Percentiles rank a stretch among this genome's conserved stretches.
Conservation (phyloP, 2,797 vertebrate genomes). For the Cryptoblepharus egeriae region DNA sequence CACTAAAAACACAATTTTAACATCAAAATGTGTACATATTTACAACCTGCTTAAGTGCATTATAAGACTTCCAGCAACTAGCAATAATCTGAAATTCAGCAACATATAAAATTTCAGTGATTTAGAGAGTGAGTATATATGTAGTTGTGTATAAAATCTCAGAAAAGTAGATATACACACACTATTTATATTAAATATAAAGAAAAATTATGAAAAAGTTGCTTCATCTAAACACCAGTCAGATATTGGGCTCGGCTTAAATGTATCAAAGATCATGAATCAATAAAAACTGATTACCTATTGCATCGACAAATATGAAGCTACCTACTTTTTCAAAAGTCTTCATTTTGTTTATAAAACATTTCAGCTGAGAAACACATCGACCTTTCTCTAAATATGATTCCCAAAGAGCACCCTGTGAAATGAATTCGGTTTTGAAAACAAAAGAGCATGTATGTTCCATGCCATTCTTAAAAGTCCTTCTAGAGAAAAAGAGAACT, state of each 20-base stretch:
- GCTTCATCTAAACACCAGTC: constrained; percentile 37
- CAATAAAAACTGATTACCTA: constrained; percentile 39
- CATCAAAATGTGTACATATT: constrained; percentile 57
- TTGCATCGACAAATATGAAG: constrained; percentile 51
- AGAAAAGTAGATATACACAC: constrained; percentile 74
- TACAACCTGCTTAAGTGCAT: constrained; percentile 70
- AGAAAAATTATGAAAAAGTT: constrained; percentile 52
- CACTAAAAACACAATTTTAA: constrained; percentile 64
- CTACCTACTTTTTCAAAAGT: constrained; percentile 58
- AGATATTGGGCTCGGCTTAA: constrained; percentile 38
- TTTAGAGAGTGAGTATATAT: constrained; percentile 54
- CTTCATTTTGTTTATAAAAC: constrained; percentile 52
- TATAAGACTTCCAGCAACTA: constrained; percentile 54
- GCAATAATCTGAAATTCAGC: constrained; percentile 54
- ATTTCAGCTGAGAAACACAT: constrained; percentile 28
- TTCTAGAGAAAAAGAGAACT: constrained; percentile 68
- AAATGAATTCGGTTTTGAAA: constrained; percentile 74
- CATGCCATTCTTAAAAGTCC: constrained; percentile 68
- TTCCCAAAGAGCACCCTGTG: constrained; percentile 81
- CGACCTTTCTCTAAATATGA: constrained; percentile 69
- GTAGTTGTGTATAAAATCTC: constrained; percentile 74
- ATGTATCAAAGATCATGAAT: constrained; percentile 48
- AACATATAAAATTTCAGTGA: constrained; percentile 70
- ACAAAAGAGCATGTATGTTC: constrained; percentile 76
- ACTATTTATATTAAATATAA: constrained; percentile 56